A percentile compares a stretch with the other conserved stretches of the same genome.
Evolutionary conservation across 2,888 invertebrate genomes (phyloP).

Genomic region (Therioaphis trifolii): DNA sequence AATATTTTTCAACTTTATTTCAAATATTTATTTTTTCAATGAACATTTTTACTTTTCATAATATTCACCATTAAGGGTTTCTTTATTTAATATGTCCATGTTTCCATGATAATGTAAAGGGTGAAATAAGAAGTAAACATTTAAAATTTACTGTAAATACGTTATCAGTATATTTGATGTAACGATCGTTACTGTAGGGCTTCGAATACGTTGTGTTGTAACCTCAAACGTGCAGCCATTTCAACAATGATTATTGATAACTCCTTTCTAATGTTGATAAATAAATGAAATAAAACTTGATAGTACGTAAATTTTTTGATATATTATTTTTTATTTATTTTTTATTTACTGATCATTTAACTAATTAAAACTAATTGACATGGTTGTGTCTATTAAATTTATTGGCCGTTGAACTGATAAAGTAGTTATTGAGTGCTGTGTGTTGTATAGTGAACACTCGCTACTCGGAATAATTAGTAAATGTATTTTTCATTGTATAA

Average conservation of each 20-base stretch:
- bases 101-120: too few species aligned
- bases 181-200: not conserved
- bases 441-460: not conserved
- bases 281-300: slow-evolving; percentile 46
- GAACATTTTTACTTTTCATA: not conserved
- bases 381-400: slow-evolving; percentile 9
- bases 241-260: slow-evolving; percentile 30
- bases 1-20: too few species aligned
- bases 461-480: slow-evolving; percentile 2
- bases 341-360: slow-evolving; percentile 47
- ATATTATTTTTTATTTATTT: slow-evolving; percentile 24
- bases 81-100: too few species aligned
- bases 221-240: not conserved
- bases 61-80: not conserved
- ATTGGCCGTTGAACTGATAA: slow-evolving; percentile 26
- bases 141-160: not conserved
- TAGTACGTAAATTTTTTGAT: slow-evolving; percentile 38
- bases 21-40: not conserved
- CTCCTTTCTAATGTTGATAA: slow-evolving; percentile 43
- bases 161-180: not conserved
- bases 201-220: not conserved
- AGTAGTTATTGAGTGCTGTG: slow-evolving; percentile 1
- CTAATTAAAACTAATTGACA: slow-evolving; percentile 56
- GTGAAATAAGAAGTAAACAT: not conserved
- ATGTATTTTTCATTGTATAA: slow-evolving; percentile 23